Conservation (phyloP, 2,888 invertebrate genomes). For the Scrobipalpa atriplicella region DNA sequence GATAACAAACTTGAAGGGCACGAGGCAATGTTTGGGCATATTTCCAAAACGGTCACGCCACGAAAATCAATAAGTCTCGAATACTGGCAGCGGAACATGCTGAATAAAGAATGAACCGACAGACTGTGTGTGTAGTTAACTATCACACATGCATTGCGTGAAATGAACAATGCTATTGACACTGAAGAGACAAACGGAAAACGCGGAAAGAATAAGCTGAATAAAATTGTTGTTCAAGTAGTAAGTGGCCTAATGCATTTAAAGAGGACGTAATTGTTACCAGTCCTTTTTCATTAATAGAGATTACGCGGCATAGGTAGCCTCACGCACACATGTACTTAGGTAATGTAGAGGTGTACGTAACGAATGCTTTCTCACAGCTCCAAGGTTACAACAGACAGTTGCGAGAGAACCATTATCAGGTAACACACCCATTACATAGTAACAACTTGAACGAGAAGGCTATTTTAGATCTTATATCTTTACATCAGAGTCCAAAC, state of each 20-base stretch:
- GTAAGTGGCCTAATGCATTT: slow-evolving; percentile 23
- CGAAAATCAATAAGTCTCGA: slow-evolving; percentile 27
- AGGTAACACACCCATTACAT: slow-evolving; percentile 52
- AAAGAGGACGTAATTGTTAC: slow-evolving; percentile 52
- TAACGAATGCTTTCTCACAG: slow-evolving; percentile 61
- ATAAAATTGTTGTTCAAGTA: slow-evolving; percentile 26
- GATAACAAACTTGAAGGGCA: slow-evolving; percentile 24
- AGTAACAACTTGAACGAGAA: slow-evolving; percentile 16
- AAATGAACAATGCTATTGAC: slow-evolving; percentile 1
- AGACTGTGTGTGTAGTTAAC: slow-evolving; percentile 3
- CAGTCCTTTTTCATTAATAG: slow-evolving; percentile 45
- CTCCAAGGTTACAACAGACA: slow-evolving; percentile 58
- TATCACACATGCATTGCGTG: slow-evolving; percentile 14
- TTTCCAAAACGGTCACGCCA: slow-evolving; percentile 27
- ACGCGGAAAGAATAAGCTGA: neutral
- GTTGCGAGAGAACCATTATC: slow-evolving; percentile 60
- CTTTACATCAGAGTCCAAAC: neutral
- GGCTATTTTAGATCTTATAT: neutral
- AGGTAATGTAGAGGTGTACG: slow-evolving; percentile 35
- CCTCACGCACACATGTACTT: slow-evolving; percentile 40
- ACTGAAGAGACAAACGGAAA: neutral
- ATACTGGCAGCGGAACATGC: slow-evolving; percentile 13
- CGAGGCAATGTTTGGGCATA: slow-evolving; percentile 22
- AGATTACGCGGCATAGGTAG: slow-evolving; percentile 50
- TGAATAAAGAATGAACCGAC: slow-evolving; percentile 25